Evolutionary conservation across 2,888 invertebrate genomes (phyloP).

Genomic region (Drosophila limbata): DNA sequence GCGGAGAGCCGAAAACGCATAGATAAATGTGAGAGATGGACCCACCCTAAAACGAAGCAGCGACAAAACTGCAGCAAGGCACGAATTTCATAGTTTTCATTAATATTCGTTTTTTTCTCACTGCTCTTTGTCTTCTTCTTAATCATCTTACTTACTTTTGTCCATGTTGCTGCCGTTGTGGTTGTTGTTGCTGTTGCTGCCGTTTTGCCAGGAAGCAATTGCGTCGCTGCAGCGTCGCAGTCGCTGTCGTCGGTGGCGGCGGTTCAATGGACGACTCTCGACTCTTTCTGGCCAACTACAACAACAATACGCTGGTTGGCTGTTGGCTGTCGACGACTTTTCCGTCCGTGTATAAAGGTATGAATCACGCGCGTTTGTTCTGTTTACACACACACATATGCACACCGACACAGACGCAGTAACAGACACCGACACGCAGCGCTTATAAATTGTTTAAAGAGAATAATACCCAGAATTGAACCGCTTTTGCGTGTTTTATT

Average conservation of each 20-base stretch:
- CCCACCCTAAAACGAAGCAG: conserved; percentile 53
- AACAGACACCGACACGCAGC: conserved; percentile 28
- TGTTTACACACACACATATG: conserved; percentile 39
- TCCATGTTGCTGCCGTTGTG: conserved; percentile 59
- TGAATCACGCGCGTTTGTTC: conserved; percentile 68
- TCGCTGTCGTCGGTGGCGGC: conserved; percentile 30
- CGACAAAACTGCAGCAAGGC: conserved; percentile 52
- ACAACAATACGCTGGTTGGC: conserved; percentile 14
- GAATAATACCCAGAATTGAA: conserved; percentile 68
- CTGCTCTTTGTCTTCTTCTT: conserved; percentile 20
- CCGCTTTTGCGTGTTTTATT: conserved; percentile 70
- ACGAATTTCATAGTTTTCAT: conserved; percentile 46
- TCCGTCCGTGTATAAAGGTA: conserved; percentile 49
- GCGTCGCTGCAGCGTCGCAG: conserved; percentile 53
- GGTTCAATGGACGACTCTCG: conserved; percentile 71
- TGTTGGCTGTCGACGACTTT: conserved; percentile 35
- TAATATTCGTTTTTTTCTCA: conserved; percentile 19
- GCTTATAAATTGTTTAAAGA: conserved; percentile 49
- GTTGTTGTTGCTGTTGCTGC: conserved; percentile 15
- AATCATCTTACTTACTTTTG: conserved; percentile 66
- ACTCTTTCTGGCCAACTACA: conserved; percentile 39
- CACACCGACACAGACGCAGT: conserved; percentile 12
- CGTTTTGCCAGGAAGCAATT: conserved; percentile 62
- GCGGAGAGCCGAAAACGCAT: conserved; percentile 52
- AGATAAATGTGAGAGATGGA: conserved; percentile 46